These are phyloP conservation scores for Acyrthosiphon pisum DNA, from an alignment of 1,140 invertebrate genomes.

Conservation along the genomic window DNA sequence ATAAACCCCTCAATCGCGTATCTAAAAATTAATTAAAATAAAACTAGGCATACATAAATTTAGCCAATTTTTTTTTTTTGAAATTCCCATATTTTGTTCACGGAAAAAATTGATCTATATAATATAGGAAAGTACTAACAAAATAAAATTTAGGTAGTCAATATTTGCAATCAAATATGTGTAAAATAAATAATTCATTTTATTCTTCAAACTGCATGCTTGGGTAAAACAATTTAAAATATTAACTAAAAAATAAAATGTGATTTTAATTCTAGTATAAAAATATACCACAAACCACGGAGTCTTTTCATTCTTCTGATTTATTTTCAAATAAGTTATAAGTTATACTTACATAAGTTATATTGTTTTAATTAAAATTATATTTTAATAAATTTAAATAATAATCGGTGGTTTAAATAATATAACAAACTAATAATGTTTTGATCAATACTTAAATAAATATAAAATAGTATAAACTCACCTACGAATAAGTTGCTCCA, in stretches of 20 bases:
- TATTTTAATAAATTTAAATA: neutral
- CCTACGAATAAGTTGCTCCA: constrained; percentile 55
- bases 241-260: neutral
- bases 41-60: neutral
- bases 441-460: neutral
- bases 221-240: neutral
- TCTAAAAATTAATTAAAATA: neutral
- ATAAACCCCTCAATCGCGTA: neutral
- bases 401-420: neutral
- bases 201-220: neutral
- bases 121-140: neutral
- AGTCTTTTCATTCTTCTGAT: neutral
- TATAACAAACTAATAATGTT: neutral
- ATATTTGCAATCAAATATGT: neutral
- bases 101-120: neutral
- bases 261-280: neutral
- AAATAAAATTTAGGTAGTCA: neutral
- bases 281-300: neutral
- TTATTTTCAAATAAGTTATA: neutral
- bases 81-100: no score
- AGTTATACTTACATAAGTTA: neutral
- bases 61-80: neutral
- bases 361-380: neutral
- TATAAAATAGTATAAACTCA: constrained; percentile 20
- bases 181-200: neutral